Evolutionary conservation across 2,888 invertebrate species (phyloP), one percentile per base, ranked within the genome.

Genomic region (Phrixothrix hirtus): DNA sequence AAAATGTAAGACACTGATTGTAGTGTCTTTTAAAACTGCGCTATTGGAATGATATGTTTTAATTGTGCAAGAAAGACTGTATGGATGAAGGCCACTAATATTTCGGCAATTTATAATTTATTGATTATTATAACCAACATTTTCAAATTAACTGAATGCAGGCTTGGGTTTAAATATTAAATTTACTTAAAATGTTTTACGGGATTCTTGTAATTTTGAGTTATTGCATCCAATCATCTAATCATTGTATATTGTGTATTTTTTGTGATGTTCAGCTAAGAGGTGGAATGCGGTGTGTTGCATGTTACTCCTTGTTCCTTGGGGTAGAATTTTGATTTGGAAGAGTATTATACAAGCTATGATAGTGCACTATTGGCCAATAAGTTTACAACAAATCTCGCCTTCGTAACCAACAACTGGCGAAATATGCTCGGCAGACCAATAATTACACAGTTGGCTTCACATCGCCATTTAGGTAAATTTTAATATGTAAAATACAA

Each of bases 381-480:
- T 81, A 92, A 90, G 75, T 90, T 96, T 78, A 91, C 88, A 75
- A 90, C 91, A 70, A 94, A 95, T 81, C 84, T 97, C 77, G 90
- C 92, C 67, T 95, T 95, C 82, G 85, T 97, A 77, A 92, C 95
- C 77, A 92, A 91, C 83, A 93, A 89, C 80, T 98, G 98, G 98
- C 92, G 92, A 75, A 87, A 92, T 78, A 92, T 95, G 87, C 87
- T 96, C 77, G 98, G 98, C 73, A 85, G 98, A 70, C 98, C 98
- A 61, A 90, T 93, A 66, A 88, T 95, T 78, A 92, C 92, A 65
- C 83, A 95, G 78, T 88, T 92, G 77, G 88, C 89, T 74, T 89
- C 89, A 75, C 85, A 87, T 77, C 85, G 85, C 79, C 81, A 88
- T 79, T 82, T 91, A 87, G 91, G 91, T 92, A 89, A 85, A 13